Percentiles rank a stretch among this genome's conserved stretches.
Evolutionary conservation across 2,797 vertebrate genomes (phyloP).

Genomic region (Xenentodon cancila): DNA sequence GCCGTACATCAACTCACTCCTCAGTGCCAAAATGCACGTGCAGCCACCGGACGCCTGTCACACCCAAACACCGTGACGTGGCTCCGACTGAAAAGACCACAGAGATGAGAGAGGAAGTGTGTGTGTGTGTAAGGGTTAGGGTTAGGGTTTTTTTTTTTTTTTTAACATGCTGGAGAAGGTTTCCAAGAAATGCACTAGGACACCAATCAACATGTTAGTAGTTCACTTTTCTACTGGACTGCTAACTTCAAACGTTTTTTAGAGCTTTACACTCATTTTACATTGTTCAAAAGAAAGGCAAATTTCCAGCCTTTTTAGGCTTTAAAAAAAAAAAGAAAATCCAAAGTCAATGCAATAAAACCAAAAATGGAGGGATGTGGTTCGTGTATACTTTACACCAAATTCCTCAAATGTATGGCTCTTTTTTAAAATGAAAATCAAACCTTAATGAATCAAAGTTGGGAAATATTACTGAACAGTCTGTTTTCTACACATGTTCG

Average conservation of each 20-base stretch:
- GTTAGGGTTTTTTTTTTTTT: no score
- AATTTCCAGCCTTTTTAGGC: neutral
- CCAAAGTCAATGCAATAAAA: neutral
- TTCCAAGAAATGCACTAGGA: slow-evolving; percentile 17
- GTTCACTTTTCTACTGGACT: slow-evolving; percentile 12
- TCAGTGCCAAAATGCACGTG: slow-evolving; percentile 86
- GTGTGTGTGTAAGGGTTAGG: no score
- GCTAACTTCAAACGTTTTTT: slow-evolving; percentile 14
- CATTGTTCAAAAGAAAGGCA: neutral
- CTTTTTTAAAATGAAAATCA: neutral
- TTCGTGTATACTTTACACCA: neutral
- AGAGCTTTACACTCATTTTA: slow-evolving; percentile 20
- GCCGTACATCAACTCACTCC: slow-evolving; percentile 92
- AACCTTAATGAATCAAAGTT: no score
- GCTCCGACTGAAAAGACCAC: neutral
- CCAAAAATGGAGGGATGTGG: neutral
- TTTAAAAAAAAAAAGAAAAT: neutral
- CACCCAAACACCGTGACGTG: slow-evolving; percentile 66
- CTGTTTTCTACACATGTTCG: no score
- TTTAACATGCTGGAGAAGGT: neutral
- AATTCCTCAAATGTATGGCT: neutral
- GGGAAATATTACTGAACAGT: no score
- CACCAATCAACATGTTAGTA: slow-evolving; percentile 16
- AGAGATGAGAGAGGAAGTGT: slow-evolving; percentile 18
- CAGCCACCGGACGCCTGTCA: slow-evolving; percentile 68